These are phyloP conservation scores for Bombus waltoni DNA, from an alignment of 1,140 invertebrate genomes.

Conservation along the genomic window DNA sequence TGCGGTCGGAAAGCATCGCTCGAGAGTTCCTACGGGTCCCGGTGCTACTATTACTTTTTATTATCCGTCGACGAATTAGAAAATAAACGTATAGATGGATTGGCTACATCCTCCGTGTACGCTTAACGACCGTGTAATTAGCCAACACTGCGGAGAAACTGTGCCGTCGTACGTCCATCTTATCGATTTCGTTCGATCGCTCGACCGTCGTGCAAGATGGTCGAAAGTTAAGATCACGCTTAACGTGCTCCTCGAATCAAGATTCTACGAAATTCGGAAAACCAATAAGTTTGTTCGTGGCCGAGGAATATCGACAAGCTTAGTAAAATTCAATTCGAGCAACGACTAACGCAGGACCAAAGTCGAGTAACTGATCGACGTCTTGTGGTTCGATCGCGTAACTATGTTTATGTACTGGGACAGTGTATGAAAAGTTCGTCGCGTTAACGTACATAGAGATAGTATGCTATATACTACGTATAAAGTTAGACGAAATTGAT, in stretches of 20 bases:
- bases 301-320: not conserved
- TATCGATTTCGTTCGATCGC: not conserved
- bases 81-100: slow-evolving; percentile 39
- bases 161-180: not conserved
- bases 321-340: not conserved
- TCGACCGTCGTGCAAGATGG: too few relatives aligned
- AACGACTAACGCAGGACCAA: not conserved
- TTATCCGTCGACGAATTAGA: slow-evolving; percentile 41
- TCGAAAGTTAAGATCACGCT: too few relatives aligned
- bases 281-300: not conserved
- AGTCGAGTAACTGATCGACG: not conserved
- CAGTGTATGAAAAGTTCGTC: not conserved
- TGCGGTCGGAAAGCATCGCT: slow-evolving; percentile 61
- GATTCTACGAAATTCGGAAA: not conserved
- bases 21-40: slow-evolving; percentile 49
- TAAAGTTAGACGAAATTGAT: not conserved
- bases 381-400: not conserved
- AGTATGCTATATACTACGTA: not conserved
- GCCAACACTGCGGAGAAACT: not conserved
- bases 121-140: slow-evolving; percentile 30
- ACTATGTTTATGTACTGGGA: not conserved
- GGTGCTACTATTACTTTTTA: slow-evolving; percentile 43
- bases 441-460: too few relatives aligned
- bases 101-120: slow-evolving; percentile 40
- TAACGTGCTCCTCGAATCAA: too few relatives aligned